phyloP scores from a whole-genome alignment of 1,140 invertebrate species.

The Stenopsyche tienmushanensis region DNA sequence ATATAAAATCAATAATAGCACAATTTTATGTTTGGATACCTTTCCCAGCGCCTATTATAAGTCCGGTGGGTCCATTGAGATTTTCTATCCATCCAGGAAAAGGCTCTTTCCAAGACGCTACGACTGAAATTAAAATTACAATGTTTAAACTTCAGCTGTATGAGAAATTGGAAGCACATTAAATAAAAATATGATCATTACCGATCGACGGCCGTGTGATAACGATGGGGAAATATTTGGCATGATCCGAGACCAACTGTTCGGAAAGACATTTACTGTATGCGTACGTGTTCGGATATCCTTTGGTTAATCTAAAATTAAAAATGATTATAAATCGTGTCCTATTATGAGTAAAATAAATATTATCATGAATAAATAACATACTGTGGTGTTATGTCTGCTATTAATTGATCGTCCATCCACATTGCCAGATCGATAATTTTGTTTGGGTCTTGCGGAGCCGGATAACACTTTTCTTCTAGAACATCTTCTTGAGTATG shows the following conservation, averaged over 20 bases:
- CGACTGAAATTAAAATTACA: slow-evolving; percentile 54
- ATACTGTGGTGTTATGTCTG: slow-evolving; percentile 72
- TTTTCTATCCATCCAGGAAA: slow-evolving; percentile 91
- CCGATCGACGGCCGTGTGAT: slow-evolving; percentile 76
- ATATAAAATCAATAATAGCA: no score
- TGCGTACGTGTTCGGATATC: slow-evolving; percentile 77
- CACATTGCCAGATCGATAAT: slow-evolving; percentile 75
- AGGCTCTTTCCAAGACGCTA: slow-evolving; percentile 69
- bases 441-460: slow-evolving; percentile 70
- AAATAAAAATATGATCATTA: slow-evolving; percentile 49
- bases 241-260: slow-evolving; percentile 64
- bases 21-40: slow-evolving; percentile 59
- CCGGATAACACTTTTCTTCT: slow-evolving; percentile 67
- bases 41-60: slow-evolving; percentile 76
- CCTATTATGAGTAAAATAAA: background rate
- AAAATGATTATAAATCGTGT: background rate
- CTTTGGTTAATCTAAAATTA: slow-evolving; percentile 64
- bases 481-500: slow-evolving; percentile 70
- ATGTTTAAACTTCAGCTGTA: background rate
- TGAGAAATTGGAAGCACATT: slow-evolving; percentile 51
- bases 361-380: slow-evolving; percentile 35
- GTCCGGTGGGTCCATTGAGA: slow-evolving; percentile 86
- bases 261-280: slow-evolving; percentile 77
- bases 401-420: slow-evolving; percentile 71
- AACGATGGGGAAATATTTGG: slow-evolving; percentile 63